Percentiles rank a stretch among this genome's conserved stretches.
Conservation (phyloP, 2,888 invertebrate genomes). For the Antheraea assamensis region DNA sequence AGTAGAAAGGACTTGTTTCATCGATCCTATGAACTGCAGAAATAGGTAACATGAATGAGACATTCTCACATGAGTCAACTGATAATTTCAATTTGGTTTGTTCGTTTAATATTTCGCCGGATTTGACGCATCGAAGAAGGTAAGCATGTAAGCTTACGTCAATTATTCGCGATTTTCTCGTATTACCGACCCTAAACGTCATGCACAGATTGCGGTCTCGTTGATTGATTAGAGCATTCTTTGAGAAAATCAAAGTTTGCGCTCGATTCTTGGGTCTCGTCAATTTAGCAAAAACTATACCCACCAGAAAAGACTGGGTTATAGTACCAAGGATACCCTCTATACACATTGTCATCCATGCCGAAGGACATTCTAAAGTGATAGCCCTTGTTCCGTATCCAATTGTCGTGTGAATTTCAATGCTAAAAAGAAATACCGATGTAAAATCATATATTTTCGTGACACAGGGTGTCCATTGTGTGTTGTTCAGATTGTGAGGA, state of each 20-base stretch:
- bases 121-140: slow-evolving; percentile 89
- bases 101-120: slow-evolving; percentile 88
- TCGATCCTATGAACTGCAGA: slow-evolving; percentile 96
- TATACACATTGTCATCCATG: slow-evolving; percentile 95
- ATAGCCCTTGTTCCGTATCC: slow-evolving; percentile 92
- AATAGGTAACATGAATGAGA: slow-evolving; percentile 98
- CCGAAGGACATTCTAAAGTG: slow-evolving; percentile 95
- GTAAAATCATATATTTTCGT: slow-evolving; percentile 92
- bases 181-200: slow-evolving; percentile 96
- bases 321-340: slow-evolving; percentile 96
- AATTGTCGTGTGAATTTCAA: slow-evolving; percentile 97
- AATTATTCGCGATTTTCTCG: slow-evolving; percentile 96
- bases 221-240: slow-evolving; percentile 93
- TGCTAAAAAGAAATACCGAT: slow-evolving; percentile 95
- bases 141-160: slow-evolving; percentile 93
- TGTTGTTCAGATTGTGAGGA: slow-evolving; percentile 72
- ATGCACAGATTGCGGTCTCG: slow-evolving; percentile 91
- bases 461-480: slow-evolving; percentile 92
- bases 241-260: slow-evolving; percentile 96
- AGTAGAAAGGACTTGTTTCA: slow-evolving; percentile 91
- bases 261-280: slow-evolving; percentile 96
- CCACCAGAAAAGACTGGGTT: slow-evolving; percentile 89
- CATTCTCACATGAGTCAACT: slow-evolving; percentile 90
- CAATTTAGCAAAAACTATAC: slow-evolving; percentile 96
- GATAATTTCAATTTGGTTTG: slow-evolving; percentile 89